phyloP scores from a whole-genome alignment of 2,113 vertebrate species.

The Octodon degus region DNA sequence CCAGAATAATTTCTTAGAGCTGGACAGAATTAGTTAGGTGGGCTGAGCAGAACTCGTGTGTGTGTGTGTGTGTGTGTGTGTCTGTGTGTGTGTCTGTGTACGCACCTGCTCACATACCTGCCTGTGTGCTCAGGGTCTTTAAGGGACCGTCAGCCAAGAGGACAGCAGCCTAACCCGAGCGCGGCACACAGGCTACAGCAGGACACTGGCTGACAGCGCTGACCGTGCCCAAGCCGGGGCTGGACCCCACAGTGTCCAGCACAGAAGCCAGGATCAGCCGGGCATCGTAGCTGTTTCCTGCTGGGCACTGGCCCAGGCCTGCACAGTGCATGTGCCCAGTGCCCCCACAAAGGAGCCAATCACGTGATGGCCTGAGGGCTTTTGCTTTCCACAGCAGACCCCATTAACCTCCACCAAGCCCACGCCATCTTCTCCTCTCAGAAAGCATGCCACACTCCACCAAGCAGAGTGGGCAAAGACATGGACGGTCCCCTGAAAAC shows the following conservation, averaged over 20 bases:
- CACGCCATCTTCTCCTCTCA: neutral
- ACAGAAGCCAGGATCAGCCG: slow-evolving; percentile 20
- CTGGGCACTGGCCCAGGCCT: neutral
- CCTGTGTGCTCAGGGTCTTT: neutral
- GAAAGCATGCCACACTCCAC: neutral
- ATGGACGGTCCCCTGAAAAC: neutral
- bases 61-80: neutral
- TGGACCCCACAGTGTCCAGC: neutral
- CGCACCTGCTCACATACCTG: too few species aligned
- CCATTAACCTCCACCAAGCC: neutral
- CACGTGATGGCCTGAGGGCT: neutral
- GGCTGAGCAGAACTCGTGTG: neutral
- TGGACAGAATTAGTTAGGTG: neutral
- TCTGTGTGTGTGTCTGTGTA: neutral
- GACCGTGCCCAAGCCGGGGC: neutral
- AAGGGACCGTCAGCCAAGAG: neutral
- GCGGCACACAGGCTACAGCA: neutral
- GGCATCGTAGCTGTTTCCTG: slow-evolving; percentile 51
- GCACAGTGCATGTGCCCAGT: neutral
- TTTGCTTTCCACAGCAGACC: neutral
- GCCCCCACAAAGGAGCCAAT: neutral
- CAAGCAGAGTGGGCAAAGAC: neutral
- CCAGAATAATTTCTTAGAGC: neutral
- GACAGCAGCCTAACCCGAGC: neutral
- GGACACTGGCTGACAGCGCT: neutral